Percentiles rank a stretch among this genome's conserved stretches.
These are phyloP conservation scores for Neodon shergylaensis DNA, from an alignment of 2,113 vertebrate species.

Conservation along the genomic window DNA sequence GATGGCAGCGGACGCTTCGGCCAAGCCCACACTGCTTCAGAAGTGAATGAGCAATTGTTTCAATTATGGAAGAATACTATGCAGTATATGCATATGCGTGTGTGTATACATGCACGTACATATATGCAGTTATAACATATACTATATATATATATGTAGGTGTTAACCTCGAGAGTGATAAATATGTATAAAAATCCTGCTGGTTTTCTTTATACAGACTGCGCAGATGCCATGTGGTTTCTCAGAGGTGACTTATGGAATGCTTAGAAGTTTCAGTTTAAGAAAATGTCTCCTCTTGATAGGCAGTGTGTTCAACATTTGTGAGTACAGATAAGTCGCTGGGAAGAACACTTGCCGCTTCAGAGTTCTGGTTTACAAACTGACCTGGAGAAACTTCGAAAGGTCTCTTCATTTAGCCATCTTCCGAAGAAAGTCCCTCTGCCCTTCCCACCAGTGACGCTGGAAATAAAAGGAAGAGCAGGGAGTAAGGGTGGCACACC, in stretches of 20 bases:
- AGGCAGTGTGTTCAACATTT: background rate
- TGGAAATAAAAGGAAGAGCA: background rate
- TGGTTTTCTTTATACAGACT: background rate
- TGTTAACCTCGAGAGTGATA: background rate
- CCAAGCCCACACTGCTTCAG: background rate
- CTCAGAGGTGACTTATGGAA: background rate
- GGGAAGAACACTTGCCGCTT: background rate
- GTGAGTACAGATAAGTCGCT: background rate
- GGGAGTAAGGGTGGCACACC: background rate
- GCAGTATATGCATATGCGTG: background rate
- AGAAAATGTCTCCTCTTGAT: background rate
- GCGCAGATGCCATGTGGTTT: background rate
- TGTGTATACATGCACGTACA: background rate
- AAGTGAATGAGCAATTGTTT: constrained; percentile 26
- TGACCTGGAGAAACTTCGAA: background rate
- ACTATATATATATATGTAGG: background rate
- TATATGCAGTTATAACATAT: too few species aligned
- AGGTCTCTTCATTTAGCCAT: background rate
- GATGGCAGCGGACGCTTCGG: background rate
- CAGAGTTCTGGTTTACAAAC: background rate
- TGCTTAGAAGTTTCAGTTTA: background rate
- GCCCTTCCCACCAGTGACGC: background rate
- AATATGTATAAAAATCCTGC: background rate
- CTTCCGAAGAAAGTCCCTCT: background rate
- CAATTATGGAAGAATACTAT: background rate